Evolutionary conservation across 2,888 invertebrate species (phyloP), one percentile per base, ranked within the genome.

Genomic region (Scaptomyza caliginosa): DNA sequence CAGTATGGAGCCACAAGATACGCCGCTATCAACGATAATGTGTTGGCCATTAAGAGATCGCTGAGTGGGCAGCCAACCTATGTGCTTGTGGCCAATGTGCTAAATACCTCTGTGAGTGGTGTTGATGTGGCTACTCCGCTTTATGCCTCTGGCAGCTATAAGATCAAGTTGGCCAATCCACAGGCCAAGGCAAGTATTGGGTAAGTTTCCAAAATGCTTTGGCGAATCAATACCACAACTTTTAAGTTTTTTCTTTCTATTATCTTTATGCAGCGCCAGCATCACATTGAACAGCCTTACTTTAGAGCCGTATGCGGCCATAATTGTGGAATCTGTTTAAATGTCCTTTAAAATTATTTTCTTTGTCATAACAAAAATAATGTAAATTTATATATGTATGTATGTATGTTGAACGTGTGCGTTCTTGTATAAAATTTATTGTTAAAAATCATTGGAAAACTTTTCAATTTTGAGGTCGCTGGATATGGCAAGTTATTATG

Each of bases 51-150:
- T 4, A 89, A 81, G 50, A 73, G 90, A 73, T 88, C 79, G 3
- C 54, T 89, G 28, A 68, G 66, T 21, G 89, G 89, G 1, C 75
- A 88, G 2, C 82, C 89, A 10, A 90, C 89, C 0, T 89, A 92
- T 1, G 89, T 93, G 0, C 90, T 92, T 2, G 81, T 93, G 6
- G 90, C 92, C n/a, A 93, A 93, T 88, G 87, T 93, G 39, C 88
- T 90, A 3, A 67, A 83, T 17, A 51, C 79, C 2, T 68, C 67
- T 0, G 81, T 86, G 11, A 90, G 59, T 0, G 63, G 36, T 1
- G 88, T 91, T 1, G 89, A 92, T 82, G 88, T 93, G 16, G 88
- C 88, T 0, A 60, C 56, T 17, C 38, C 67, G 1, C 28, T 89
- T 0, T 70, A 64, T 19, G 56, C 83, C 19, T 59, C 66, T 0